Percentiles rank a stretch among this genome's conserved stretches.
These are phyloP conservation scores for Aphaenogaster rudis DNA, from an alignment of 1,140 invertebrate genomes.

Conservation along the genomic window DNA sequence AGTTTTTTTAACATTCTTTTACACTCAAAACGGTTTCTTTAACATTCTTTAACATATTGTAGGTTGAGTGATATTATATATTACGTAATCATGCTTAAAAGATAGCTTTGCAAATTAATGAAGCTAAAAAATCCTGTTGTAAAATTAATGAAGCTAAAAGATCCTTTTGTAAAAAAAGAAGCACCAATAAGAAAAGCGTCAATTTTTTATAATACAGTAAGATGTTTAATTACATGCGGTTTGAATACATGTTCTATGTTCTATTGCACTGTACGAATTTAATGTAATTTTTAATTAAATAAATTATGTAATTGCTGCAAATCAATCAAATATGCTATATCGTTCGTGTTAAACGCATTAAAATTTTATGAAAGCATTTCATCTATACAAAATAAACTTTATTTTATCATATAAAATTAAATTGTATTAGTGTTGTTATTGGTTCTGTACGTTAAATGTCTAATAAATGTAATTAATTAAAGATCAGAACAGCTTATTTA, in stretches of 20 bases:
- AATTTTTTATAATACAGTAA: background rate
- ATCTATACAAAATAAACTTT: background rate
- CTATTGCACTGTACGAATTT: background rate
- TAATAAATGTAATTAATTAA: background rate
- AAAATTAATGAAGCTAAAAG: background rate
- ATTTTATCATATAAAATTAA: background rate
- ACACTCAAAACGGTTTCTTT: background rate
- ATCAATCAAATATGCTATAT: background rate
- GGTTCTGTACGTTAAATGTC: background rate
- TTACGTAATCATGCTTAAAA: background rate
- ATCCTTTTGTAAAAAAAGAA: slow-evolving; percentile 4
- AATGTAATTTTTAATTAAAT: slow-evolving; percentile 15
- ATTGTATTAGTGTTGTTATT: background rate
- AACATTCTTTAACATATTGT: background rate
- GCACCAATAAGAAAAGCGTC: background rate
- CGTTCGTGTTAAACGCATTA: background rate
- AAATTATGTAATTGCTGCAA: background rate
- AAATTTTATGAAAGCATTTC: background rate
- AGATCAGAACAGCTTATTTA: too few species aligned
- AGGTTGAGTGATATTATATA: background rate
- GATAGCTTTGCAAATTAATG: background rate
- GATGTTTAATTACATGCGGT: background rate
- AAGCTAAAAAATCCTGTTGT: background rate
- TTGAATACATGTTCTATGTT: background rate
- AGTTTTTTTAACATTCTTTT: background rate